Evolutionary conservation across 2,888 invertebrate species (phyloP).

Genomic region (Drosophila ezoana): DNA sequence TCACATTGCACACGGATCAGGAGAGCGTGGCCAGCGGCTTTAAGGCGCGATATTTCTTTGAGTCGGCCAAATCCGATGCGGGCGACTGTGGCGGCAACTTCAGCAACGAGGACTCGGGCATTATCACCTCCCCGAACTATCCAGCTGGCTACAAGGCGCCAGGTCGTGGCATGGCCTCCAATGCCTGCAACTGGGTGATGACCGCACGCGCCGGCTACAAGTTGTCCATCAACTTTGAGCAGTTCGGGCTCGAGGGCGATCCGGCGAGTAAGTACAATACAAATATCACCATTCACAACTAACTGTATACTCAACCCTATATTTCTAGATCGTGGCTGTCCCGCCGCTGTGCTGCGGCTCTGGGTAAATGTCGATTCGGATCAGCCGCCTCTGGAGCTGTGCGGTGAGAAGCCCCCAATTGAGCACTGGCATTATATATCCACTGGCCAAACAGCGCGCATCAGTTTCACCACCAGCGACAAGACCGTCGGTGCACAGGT

Average conservation of each 20-base stretch:
- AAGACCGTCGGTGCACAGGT: constrained; percentile 95
- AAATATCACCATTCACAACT: too few relatives aligned
- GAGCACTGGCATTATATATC: constrained; percentile 95
- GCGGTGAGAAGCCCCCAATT: constrained; percentile 92
- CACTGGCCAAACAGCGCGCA: constrained; percentile 93
- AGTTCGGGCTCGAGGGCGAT: constrained; percentile 97
- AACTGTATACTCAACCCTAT: neutral
- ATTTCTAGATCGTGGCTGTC: constrained; percentile 92
- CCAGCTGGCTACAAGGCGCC: constrained; percentile 96
- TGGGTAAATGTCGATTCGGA: constrained; percentile 91
- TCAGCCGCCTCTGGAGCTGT: constrained; percentile 93
- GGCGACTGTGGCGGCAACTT: constrained; percentile 97
- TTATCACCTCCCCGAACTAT: constrained; percentile 95
- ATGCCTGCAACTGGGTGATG: constrained; percentile 98
- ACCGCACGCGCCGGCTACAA: constrained; percentile 93
- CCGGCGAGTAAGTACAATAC: constrained; percentile 88
- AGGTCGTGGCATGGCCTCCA: constrained; percentile 91
- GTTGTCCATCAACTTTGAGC: constrained; percentile 95
- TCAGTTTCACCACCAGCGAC: constrained; percentile 97
- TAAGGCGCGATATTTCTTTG: constrained; percentile 97
- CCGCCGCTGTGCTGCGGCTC: constrained; percentile 94
- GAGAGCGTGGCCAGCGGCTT: constrained; percentile 97
- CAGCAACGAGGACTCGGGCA: constrained; percentile 92
- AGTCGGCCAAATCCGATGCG: constrained; percentile 94
- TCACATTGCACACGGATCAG: constrained; percentile 94